These are phyloP conservation scores for Tenualosa thibaudeaui DNA, from an alignment of 2,797 vertebrate species.

Conservation along the genomic window DNA sequence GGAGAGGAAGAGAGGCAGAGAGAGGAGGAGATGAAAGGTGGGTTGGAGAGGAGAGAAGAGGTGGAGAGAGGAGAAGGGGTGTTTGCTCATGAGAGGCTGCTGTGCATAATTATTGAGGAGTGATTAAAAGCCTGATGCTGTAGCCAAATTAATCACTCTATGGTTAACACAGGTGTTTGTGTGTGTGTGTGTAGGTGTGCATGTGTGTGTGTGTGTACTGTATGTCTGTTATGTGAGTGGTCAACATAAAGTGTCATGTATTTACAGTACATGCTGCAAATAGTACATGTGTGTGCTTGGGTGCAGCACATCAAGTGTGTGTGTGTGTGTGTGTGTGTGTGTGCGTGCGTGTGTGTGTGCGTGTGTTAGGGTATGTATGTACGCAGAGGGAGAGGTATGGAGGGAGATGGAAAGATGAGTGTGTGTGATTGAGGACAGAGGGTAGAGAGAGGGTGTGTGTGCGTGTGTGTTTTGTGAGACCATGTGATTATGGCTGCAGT, in stretches of 20 bases:
- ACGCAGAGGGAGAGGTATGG: no score
- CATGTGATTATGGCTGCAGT: constrained; percentile 69
- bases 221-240: not conserved
- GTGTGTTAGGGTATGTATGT: not conserved
- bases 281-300: not conserved
- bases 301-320: not conserved
- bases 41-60: constrained; percentile 20
- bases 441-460: not conserved
- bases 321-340: constrained; percentile 36
- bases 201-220: not conserved
- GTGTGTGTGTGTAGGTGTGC: not conserved
- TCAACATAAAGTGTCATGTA: no score
- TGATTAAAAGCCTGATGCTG: constrained; percentile 14
- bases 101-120: constrained; percentile 67
- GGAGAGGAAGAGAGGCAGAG: not conserved
- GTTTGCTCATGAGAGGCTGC: constrained; percentile 49
- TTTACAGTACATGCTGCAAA: no score
- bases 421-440: no score
- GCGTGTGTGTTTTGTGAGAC: constrained; percentile 58
- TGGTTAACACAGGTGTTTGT: not conserved
- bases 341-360: not conserved
- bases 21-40: constrained; percentile 39
- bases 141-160: not conserved
- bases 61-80: constrained; percentile 17
- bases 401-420: no score